Percentiles rank a stretch among this genome's conserved stretches.
Conservation (phyloP, 2,797 vertebrate genomes). For the Apogon talboti region DNA sequence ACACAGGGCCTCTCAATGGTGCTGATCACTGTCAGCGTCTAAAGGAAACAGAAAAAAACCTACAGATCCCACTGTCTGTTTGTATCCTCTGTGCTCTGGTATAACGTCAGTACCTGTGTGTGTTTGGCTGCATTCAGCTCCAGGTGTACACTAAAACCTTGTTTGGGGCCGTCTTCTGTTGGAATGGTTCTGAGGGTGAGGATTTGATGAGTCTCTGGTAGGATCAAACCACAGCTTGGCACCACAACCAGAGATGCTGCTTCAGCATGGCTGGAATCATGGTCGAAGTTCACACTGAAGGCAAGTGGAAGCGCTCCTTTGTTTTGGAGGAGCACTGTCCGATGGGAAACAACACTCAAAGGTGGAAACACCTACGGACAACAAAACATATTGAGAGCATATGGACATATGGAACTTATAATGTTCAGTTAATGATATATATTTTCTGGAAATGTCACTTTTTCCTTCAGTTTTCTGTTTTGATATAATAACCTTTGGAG, state of each 20-base stretch:
- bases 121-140: slow-evolving; percentile 87
- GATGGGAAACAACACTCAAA: slow-evolving; percentile 76
- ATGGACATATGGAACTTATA: too few relatives aligned
- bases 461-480: too few relatives aligned
- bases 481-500: too few relatives aligned
- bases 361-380: slow-evolving; percentile 87
- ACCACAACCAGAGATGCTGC: slow-evolving; percentile 74
- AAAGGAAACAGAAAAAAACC: slow-evolving; percentile 17
- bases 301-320: slow-evolving; percentile 82
- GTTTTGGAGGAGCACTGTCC: slow-evolving; percentile 88
- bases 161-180: slow-evolving; percentile 66
- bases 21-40: slow-evolving; percentile 87
- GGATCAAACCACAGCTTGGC: slow-evolving; percentile 85
- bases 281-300: slow-evolving; percentile 80
- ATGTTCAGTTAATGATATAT: too few relatives aligned
- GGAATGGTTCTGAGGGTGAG: slow-evolving; percentile 86
- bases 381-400: too few relatives aligned
- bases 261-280: slow-evolving; percentile 54
- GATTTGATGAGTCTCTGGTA: slow-evolving; percentile 87
- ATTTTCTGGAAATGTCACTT: too few relatives aligned
- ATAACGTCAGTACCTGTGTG: slow-evolving; percentile 83
- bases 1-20: slow-evolving; percentile 82
- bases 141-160: slow-evolving; percentile 81
- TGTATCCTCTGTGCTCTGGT: background rate
- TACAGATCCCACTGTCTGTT: background rate